phyloP scores from a whole-genome alignment of 2,888 invertebrate species.

The Drosophila conformis region DNA sequence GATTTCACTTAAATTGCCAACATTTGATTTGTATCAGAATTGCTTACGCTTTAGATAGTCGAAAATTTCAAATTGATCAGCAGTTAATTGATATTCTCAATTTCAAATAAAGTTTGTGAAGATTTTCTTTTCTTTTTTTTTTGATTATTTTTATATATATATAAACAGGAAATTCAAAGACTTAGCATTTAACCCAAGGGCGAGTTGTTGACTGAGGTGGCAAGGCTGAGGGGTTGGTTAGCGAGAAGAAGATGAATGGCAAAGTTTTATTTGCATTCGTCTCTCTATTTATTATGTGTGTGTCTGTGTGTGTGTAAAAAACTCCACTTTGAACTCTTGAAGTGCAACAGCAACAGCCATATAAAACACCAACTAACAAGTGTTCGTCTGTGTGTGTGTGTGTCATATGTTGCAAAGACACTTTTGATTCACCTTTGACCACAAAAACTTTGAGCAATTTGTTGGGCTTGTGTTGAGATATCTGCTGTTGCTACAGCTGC shows the following conservation, averaged over 20 bases:
- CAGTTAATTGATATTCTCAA: conserved; percentile 10
- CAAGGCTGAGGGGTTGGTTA: neutral
- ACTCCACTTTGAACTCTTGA: conserved; percentile 36
- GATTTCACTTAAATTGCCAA: neutral
- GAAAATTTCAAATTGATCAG: neutral
- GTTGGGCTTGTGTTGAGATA: conserved; percentile 49
- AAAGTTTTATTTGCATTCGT: conserved; percentile 59
- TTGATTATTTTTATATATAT: too few relatives aligned
- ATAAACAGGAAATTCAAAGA: conserved; percentile 34
- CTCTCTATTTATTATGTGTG: neutral
- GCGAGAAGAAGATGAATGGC: conserved; percentile 5
- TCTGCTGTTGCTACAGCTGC: conserved; percentile 13
- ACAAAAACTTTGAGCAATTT: conserved; percentile 65
- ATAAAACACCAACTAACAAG: conserved; percentile 19
- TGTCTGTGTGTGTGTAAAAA: neutral
- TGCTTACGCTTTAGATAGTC: neutral
- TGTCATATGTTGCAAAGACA: conserved; percentile 53
- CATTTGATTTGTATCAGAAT: neutral
- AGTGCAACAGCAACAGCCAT: conserved; percentile 35
- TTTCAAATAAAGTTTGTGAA: conserved; percentile 13
- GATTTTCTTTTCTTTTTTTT: neutral
- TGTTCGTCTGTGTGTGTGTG: conserved; percentile 6
- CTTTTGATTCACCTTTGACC: conserved; percentile 71
- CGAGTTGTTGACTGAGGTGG: neutral
- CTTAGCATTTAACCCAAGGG: conserved; percentile 47